These are phyloP conservation scores for Leptothorax acervorum DNA, from an alignment of 2,888 invertebrate genomes.

Conservation along the genomic window DNA sequence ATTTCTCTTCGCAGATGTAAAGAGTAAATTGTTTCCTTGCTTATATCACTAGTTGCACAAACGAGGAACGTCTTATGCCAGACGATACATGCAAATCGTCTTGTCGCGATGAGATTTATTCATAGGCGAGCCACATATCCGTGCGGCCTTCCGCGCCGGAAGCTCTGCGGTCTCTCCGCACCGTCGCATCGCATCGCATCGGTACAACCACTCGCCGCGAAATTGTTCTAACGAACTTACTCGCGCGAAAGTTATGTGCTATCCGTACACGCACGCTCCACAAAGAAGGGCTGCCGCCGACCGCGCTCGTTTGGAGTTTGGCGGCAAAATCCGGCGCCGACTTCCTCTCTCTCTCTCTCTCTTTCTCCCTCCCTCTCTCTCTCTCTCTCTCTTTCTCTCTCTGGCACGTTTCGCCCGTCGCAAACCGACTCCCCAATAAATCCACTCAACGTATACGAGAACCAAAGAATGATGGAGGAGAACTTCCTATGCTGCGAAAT, in stretches of 20 bases:
- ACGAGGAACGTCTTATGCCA: conserved; percentile 53
- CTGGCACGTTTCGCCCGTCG: conserved; percentile 39
- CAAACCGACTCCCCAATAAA: conserved; percentile 54
- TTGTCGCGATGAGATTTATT: conserved; percentile 79
- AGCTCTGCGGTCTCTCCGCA: conserved; percentile 38
- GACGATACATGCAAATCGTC: conserved; percentile 79
- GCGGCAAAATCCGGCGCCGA: conserved; percentile 54
- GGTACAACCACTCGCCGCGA: conserved; percentile 49
- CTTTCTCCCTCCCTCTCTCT: background rate
- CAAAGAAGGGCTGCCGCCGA: conserved; percentile 7
- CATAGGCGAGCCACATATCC: conserved; percentile 76
- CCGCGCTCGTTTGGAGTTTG: conserved; percentile 55
- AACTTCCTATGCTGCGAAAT: background rate
- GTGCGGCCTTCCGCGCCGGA: conserved; percentile 51
- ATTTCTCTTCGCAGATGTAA: conserved; percentile 8
- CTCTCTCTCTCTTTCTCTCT: background rate
- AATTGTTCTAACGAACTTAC: conserved; percentile 75
- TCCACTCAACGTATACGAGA: conserved; percentile 21
- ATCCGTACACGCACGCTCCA: conserved; percentile 5
- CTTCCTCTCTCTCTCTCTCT: conserved; percentile 14
- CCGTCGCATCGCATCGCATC: conserved; percentile 23
- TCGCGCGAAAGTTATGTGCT: conserved; percentile 66
- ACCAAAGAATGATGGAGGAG: conserved; percentile 28
- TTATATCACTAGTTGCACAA: background rate
- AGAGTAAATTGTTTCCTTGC: background rate